These are phyloP conservation scores for Osmoderma eremita DNA, from an alignment of 2,888 invertebrate species.

Conservation along the genomic window DNA sequence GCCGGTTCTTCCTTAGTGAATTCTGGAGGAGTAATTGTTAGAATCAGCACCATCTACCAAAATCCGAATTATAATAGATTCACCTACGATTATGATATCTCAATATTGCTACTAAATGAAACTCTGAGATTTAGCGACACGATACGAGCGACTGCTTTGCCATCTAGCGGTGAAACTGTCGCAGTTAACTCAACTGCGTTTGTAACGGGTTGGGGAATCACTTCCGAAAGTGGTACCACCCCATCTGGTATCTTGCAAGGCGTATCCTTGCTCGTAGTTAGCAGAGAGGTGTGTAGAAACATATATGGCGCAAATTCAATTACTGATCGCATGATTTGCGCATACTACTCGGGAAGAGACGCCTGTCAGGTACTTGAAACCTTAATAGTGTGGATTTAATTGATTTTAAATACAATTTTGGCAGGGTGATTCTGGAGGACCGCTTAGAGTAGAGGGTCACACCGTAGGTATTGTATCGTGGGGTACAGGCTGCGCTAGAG, in stretches of 20 bases:
- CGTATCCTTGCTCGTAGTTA: slow-evolving; percentile 42
- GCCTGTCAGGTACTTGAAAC: slow-evolving; percentile 65
- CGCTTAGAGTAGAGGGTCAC: slow-evolving; percentile 49
- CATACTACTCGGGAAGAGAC: slow-evolving; percentile 67
- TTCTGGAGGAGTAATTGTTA: background rate
- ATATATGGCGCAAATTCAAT: slow-evolving; percentile 42
- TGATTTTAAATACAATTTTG: background rate
- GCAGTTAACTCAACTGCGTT: slow-evolving; percentile 33
- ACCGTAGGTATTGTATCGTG: slow-evolving; percentile 47
- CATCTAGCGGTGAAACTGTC: slow-evolving; percentile 28
- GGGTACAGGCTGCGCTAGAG: slow-evolving; percentile 48
- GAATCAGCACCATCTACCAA: background rate
- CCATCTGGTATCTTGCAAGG: slow-evolving; percentile 40
- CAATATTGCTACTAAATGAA: slow-evolving; percentile 63
- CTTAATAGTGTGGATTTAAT: slow-evolving; percentile 2
- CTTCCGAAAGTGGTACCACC: slow-evolving; percentile 33
- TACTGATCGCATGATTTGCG: slow-evolving; percentile 67
- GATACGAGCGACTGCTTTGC: slow-evolving; percentile 61
- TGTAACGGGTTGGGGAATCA: slow-evolving; percentile 48
- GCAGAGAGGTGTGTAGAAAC: slow-evolving; percentile 42
- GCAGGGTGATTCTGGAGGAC: slow-evolving; percentile 59
- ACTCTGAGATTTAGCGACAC: slow-evolving; percentile 57
- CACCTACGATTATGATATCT: slow-evolving; percentile 66
- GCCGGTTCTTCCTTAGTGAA: background rate
- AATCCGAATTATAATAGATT: slow-evolving; percentile 53